Percentiles rank a stretch among this genome's conserved stretches.
Evolutionary conservation across 2,797 vertebrate genomes (phyloP).

Genomic region (Paratrypauchen microcephalus): DNA sequence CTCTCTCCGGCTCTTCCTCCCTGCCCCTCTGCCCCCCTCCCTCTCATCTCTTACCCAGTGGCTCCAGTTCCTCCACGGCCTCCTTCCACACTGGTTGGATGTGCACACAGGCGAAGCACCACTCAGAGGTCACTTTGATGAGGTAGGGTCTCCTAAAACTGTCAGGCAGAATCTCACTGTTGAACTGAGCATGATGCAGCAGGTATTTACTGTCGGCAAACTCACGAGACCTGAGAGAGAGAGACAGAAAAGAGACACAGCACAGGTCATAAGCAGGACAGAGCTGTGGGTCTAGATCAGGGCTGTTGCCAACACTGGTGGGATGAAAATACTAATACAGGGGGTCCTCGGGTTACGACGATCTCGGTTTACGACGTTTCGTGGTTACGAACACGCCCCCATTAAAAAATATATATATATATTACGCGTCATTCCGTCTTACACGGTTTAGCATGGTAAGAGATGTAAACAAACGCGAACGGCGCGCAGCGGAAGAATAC

Average conservation of each 20-base stretch:
- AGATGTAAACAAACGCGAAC: too few species aligned
- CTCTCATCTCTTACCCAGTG: slow-evolving; percentile 76
- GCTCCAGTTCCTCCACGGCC: slow-evolving; percentile 86
- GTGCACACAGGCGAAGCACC: slow-evolving; percentile 96
- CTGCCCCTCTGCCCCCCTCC: too few species aligned
- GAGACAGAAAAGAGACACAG: slow-evolving; percentile 22
- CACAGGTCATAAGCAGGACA: not conserved
- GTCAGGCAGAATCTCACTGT: slow-evolving; percentile 89
- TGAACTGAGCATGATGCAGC: slow-evolving; percentile 87
- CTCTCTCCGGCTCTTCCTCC: too few species aligned
- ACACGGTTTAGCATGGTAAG: too few species aligned
- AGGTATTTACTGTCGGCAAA: slow-evolving; percentile 89
- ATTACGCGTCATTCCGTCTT: too few species aligned
- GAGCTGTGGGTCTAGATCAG: not conserved
- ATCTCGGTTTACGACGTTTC: too few species aligned
- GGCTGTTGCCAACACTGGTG: not conserved
- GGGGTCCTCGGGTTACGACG: too few species aligned
- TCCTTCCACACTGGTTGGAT: slow-evolving; percentile 97
- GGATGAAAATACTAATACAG: too few species aligned
- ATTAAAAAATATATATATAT: too few species aligned
- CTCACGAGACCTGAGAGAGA: slow-evolving; percentile 80
- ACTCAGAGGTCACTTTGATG: slow-evolving; percentile 94
- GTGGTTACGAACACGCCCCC: too few species aligned
- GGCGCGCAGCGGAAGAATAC: too few species aligned
- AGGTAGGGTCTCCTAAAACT: slow-evolving; percentile 93